Evolutionary conservation across 2,888 invertebrate species (phyloP).

Genomic region (Cephus nigrinus): DNA sequence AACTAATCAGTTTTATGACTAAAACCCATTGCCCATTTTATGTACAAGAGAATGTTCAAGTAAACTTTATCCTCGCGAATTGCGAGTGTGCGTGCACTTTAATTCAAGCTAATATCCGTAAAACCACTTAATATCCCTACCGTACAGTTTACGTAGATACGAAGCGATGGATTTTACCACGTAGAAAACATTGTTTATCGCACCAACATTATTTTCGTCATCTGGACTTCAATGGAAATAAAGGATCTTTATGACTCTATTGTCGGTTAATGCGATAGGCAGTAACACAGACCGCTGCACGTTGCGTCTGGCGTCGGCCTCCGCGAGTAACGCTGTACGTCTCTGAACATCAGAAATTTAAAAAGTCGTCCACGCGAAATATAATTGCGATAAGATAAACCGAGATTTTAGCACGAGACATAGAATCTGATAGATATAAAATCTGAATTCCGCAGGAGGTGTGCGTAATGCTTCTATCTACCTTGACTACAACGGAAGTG

Average conservation of each 20-base stretch:
- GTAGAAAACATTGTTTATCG: neutral
- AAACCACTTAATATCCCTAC: neutral
- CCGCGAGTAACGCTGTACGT: neutral
- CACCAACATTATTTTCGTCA: neutral
- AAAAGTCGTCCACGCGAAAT: neutral
- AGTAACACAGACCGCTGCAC: neutral
- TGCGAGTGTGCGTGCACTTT: neutral
- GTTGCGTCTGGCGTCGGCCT: neutral
- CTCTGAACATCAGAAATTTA: neutral
- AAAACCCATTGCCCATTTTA: neutral
- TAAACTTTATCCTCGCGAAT: neutral
- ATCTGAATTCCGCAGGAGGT: neutral
- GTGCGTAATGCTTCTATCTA: neutral
- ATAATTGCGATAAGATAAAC: neutral
- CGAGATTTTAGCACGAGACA: neutral
- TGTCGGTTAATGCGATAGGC: neutral
- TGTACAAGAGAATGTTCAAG: neutral
- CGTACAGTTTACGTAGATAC: neutral
- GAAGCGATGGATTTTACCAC: neutral
- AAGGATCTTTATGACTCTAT: neutral
- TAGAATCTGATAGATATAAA: neutral
- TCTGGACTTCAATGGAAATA: neutral
- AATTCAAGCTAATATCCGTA: neutral
- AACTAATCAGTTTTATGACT: neutral
- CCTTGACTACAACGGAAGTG: neutral